phyloP scores from a whole-genome alignment of 2,888 invertebrate genomes.

The Aspidapion aeneum region DNA sequence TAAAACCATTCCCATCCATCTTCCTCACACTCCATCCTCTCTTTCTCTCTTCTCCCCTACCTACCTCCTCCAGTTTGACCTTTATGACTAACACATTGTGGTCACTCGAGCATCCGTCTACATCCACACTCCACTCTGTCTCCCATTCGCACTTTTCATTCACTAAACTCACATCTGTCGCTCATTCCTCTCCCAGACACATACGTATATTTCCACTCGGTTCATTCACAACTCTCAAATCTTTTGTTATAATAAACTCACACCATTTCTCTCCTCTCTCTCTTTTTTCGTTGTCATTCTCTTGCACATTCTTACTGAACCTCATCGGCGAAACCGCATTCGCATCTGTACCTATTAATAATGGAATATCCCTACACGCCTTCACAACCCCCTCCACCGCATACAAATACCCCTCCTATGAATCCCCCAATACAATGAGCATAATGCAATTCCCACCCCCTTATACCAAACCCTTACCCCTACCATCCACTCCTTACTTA shows the following conservation, averaged over 20 bases:
- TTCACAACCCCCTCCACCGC: too few species aligned
- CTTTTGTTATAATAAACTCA: background rate
- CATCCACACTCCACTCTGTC: background rate
- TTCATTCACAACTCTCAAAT: background rate
- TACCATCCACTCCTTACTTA: too few species aligned
- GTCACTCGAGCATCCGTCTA: background rate
- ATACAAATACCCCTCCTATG: too few species aligned
- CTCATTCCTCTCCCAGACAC: background rate
- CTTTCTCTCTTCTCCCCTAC: background rate
- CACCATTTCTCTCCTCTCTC: too few species aligned
- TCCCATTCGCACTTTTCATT: background rate
- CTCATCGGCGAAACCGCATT: too few species aligned
- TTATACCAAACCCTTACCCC: too few species aligned
- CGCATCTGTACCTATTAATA: too few species aligned
- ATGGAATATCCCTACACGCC: too few species aligned
- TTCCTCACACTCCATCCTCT: background rate
- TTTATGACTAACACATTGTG: background rate
- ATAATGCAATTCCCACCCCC: too few species aligned
- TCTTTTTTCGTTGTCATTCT: too few species aligned
- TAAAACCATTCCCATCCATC: background rate
- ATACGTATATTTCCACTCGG: background rate
- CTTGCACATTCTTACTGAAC: too few species aligned
- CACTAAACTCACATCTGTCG: background rate
- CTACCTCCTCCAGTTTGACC: background rate
- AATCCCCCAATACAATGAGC: too few species aligned